Percentiles rank a stretch among this genome's conserved stretches.
phyloP scores from a whole-genome alignment of 2,797 vertebrate species.

The Morelia viridis region DNA sequence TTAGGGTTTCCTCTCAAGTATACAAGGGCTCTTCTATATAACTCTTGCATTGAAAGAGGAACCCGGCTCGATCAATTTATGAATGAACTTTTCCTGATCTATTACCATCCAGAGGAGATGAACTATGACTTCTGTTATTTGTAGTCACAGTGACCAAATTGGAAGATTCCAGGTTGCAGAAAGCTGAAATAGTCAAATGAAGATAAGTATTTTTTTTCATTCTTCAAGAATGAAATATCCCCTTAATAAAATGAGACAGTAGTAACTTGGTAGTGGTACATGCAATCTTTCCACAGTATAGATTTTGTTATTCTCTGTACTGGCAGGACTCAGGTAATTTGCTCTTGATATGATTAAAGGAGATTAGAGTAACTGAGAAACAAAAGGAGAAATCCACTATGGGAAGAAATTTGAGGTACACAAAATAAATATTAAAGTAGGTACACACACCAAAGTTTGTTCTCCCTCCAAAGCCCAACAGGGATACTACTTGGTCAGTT shows the following conservation, averaged over 20 bases:
- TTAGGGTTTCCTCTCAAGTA: neutral
- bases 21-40: neutral
- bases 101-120: neutral
- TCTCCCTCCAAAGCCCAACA: neutral
- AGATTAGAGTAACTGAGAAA: conserved; percentile 2
- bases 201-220: neutral
- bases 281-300: neutral
- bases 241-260: neutral
- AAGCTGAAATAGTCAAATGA: neutral
- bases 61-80: neutral
- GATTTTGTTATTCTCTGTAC: neutral
- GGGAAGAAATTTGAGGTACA: neutral
- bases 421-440: neutral
- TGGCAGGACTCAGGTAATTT: neutral
- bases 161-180: neutral
- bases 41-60: neutral
- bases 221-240: neutral
- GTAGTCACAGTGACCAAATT: neutral
- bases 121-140: neutral
- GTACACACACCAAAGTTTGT: neutral
- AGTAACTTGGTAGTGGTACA: neutral
- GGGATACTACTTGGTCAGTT: neutral
- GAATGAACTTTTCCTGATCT: neutral
- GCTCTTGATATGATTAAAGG: neutral
- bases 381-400: neutral